phyloP scores from a whole-genome alignment of 1,140 invertebrate species.

The Atta texana region DNA sequence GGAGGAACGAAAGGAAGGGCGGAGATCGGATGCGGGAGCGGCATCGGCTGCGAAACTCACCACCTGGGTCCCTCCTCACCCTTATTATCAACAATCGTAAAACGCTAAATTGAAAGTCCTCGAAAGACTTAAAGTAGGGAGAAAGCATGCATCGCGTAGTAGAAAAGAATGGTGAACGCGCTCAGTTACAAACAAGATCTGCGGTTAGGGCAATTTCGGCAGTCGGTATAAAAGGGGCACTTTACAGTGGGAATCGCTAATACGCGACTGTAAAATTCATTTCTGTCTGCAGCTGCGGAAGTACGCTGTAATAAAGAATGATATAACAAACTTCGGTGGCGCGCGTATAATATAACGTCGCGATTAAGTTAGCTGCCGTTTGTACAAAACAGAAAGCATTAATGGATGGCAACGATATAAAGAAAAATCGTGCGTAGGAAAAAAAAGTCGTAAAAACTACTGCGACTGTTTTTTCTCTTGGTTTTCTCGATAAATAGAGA shows the following conservation, averaged over 20 bases:
- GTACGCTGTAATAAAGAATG: conserved; percentile 34
- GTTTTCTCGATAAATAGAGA: conserved; percentile 1
- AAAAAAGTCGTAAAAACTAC: not conserved
- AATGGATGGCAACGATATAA: not conserved
- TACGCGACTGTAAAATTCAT: conserved; percentile 52
- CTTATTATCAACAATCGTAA: conserved; percentile 87
- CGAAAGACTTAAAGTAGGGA: conserved; percentile 58
- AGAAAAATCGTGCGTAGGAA: not conserved
- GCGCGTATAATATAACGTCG: conserved; percentile 20
- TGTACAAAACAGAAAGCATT: not conserved
- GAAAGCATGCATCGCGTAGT: conserved; percentile 20
- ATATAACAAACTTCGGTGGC: conserved; percentile 34
- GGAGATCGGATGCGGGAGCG: conserved; percentile 36
- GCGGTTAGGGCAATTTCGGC: conserved; percentile 58
- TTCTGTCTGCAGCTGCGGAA: conserved; percentile 45
- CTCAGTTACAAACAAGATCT: conserved; percentile 55
- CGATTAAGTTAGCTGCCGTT: conserved; percentile 25
- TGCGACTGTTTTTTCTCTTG: not conserved
- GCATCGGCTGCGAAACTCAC: conserved; percentile 78
- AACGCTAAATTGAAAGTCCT: conserved; percentile 86
- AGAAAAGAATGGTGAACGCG: conserved; percentile 9
- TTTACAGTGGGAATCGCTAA: conserved; percentile 57
- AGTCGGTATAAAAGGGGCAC: conserved; percentile 60
- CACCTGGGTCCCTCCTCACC: conserved; percentile 82
- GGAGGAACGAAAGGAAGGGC: not conserved